phyloP scores from a whole-genome alignment of 2,797 vertebrate genomes.

The Podarcis siculus region DNA sequence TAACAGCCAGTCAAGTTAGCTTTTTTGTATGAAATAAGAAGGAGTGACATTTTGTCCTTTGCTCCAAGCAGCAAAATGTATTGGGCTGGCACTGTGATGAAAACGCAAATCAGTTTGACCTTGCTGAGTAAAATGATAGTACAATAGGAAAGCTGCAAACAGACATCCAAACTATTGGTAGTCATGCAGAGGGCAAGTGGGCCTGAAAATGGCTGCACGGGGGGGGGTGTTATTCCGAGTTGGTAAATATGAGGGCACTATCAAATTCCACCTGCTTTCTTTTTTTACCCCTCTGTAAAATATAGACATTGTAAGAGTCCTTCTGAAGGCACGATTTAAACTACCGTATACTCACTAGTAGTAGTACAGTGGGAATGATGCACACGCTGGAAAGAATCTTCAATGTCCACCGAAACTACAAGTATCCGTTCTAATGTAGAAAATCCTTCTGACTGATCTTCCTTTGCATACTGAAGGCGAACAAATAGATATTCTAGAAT shows the following conservation, averaged over 20 bases:
- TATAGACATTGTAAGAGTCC: not conserved
- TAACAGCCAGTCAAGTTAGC: not conserved
- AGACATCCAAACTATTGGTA: not conserved
- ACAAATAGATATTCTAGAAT: conserved; percentile 72
- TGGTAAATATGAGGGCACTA: not conserved
- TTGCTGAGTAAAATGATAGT: too few relatives aligned
- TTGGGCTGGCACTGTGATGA: too few relatives aligned
- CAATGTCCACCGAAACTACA: conserved; percentile 60
- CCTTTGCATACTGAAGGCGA: conserved; percentile 53
- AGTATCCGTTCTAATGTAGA: conserved; percentile 52
- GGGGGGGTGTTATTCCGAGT: not conserved
- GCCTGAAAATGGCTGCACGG: not conserved
- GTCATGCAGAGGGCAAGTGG: not conserved
- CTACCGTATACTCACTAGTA: conserved; percentile 65
- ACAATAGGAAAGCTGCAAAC: not conserved
- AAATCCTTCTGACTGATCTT: conserved; percentile 25
- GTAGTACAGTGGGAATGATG: conserved; percentile 55
- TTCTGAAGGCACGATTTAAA: not conserved
- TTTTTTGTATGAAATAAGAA: not conserved
- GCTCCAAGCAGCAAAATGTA: not conserved
- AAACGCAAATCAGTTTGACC: too few relatives aligned
- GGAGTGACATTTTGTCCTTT: not conserved
- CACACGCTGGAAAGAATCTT: conserved; percentile 39
- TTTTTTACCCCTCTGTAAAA: not conserved
- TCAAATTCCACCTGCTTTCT: not conserved